Conservation (phyloP, 1,140 invertebrate species). For the Aporrectodea caliginosa region DNA sequence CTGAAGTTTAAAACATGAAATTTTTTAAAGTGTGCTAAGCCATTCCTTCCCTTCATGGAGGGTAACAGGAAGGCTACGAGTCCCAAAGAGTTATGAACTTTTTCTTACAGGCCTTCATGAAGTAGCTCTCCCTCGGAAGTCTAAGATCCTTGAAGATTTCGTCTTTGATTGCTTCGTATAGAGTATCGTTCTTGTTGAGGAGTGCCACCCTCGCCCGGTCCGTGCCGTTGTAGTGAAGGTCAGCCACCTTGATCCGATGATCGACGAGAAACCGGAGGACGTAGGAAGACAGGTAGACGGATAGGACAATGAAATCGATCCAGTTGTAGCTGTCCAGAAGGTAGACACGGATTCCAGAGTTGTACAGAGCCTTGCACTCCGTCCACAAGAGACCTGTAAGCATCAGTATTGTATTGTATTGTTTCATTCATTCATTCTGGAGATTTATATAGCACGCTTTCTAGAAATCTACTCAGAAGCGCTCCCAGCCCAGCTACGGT, state of each 20-base stretch:
- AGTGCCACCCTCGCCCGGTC: slow-evolving; percentile 38
- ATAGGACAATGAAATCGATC: slow-evolving; percentile 53
- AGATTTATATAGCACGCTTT: no score
- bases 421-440: no score
- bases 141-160: not conserved
- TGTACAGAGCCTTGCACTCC: slow-evolving; percentile 55
- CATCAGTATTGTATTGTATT: no score
- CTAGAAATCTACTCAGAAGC: no score
- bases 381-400: slow-evolving; percentile 53
- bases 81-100: no score
- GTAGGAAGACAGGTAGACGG: slow-evolving; percentile 54
- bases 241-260: slow-evolving; percentile 28
- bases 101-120: slow-evolving; percentile 19
- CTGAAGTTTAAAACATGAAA: no score
- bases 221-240: slow-evolving; percentile 44
- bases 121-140: slow-evolving; percentile 23
- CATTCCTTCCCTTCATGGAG: no score
- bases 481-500: no score
- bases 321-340: slow-evolving; percentile 53
- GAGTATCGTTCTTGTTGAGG: slow-evolving; percentile 32
- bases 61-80: no score
- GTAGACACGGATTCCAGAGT: slow-evolving; percentile 48
- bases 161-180: slow-evolving; percentile 39
- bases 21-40: no score
- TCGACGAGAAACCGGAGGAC: slow-evolving; percentile 46